Evolutionary conservation across 2,113 vertebrate species (phyloP), one percentile per base, ranked within the genome.

Genomic region (Lucifuga dentata): DNA sequence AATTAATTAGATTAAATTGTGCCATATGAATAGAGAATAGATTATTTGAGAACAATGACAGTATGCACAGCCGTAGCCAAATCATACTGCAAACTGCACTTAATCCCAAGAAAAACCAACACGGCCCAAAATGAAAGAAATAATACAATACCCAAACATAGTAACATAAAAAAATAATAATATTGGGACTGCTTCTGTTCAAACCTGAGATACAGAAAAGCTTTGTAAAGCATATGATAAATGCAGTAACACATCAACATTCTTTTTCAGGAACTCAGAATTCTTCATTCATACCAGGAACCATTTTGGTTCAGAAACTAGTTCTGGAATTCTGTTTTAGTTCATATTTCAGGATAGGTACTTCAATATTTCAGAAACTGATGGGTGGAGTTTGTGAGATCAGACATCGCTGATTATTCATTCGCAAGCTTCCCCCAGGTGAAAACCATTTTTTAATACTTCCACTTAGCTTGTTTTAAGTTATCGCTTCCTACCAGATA

Each of bases 131-230:
- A 56, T 13, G 21, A 60, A 67, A 32, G 8, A 58, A 68, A 59
- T 13, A 7, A 41, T 26, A 51, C 1, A 63, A 60, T 29, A 48
- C 19, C 26, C 8, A 49, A 66, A 58, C 23, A 55, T 17, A n/a
- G n/a, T n/a, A 65, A 58, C 12, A 58, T 23, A 57, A 52, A 5
- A 56, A 59, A 70, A 79, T 59, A 43, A 64, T 32, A 26, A 5
- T 36, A 43, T 60, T 69, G 35, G 35, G n/a, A 29, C 16, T 39
- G 48, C 45, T 69, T 26, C 39, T 19, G 21, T 24, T 33, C 74
- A 10, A 3, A 45, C 44, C 15, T 45, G 11, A 44, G 11, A 57
- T 58, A 19, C 46, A 43, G 43, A 51, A 17, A 43, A 45, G 53
- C 5, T 45, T 35, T 68, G 24, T 17, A 2, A 38, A 38, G 9